Base-by-base conservation (phyloP, 2,113 vertebrate genomes). In the Myiagra hebetior region DNA sequence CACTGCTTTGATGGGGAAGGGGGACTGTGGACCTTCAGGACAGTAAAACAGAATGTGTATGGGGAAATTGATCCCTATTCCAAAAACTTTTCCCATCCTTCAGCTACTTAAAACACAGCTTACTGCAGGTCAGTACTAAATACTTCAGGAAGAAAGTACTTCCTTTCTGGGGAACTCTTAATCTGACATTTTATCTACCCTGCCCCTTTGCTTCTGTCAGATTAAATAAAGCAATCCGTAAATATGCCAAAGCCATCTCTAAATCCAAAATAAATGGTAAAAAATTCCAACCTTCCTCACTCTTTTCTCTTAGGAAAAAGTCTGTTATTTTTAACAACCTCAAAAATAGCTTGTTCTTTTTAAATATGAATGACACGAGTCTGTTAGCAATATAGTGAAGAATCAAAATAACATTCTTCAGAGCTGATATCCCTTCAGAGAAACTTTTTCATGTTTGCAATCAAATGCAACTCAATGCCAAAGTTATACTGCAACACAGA, bases 391-490 rank as follows among this genome's bases (percentile, higher is more conserved):
- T 85, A 91, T 33, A 90, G 82, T 4, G 3, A 78, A 78, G 84
- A 55, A 86, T 93, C 78, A 88, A 96, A 93, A 62, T 67, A 88
- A 89, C 74, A 60, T 73, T 80, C 85, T 91, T 73, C 46, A 53
- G 89, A 88, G 49, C 75, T 78, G 62, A 47, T 95, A 87, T 72
- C 72, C 87, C 91, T 95, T 93, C 86, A 89, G 80, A 90, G 82
- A 57, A 93, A 94, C 65, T 95, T 96, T 93, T 93, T 91, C 78
- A 94, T 89, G 85, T 95, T 96, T 96, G 82, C 85, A 96, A 85
- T 94, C 83, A 96, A 96, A 85, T 69, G 69, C 56, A 94, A 74
- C 64, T 88, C 57, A 46, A 10, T 92, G 94, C 92, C 93, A 92
- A 96, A 93, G 79, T 95, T 86, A 81, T 31, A 74, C 79, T 62